Base-by-base conservation (phyloP, 2,888 invertebrate genomes). In the Melanophora roralis region DNA sequence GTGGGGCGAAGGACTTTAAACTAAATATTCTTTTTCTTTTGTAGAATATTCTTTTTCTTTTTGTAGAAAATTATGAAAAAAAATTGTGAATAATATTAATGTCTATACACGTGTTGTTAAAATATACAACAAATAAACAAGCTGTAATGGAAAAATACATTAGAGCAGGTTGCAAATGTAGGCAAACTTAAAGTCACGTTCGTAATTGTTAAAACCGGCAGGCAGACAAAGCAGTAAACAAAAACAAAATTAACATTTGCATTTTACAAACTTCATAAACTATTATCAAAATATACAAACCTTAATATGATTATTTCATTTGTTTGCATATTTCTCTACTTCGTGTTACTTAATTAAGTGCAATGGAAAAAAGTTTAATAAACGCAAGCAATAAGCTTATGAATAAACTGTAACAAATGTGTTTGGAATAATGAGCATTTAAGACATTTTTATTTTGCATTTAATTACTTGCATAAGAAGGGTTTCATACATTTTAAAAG, bases 161-260 rank as follows among this genome's bases (percentile, higher is more conserved):
- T 64, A 49, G n/a, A 49, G 1, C 19, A 11, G 40, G 40, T 62
- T 36, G 51, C 0, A 60, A 67, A 34, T 49, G 49, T 12, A 68
- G 12, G 38, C 16, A 57, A 69, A 74, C 69, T 59, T 74, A 0
- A 69, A 65, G 78, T 74, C 78, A 78, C 78, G 78, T 74, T 43
- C 64, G 36, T 38, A 67, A 75, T 67, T 76, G 76, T 57, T 69
- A 49, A 68, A 64, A 57, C 32, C 57, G 32, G 27, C 27, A 27
- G 27, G 27, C 27, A 27, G 27, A 6, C 27, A 27, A 27, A 27
- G 27, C 14, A 72, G 2, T 36, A 53, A 43, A 51, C 21, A 38
- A 21, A 51, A 21, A 43, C 27, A 11, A 45, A 16, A 27, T 11
- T 11, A 27, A 8, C n/a, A 53, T 14, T 32, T n/a, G n/a, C n/a